Conservation (phyloP, 1,140 invertebrate genomes). For the Thalassaphorura encarpata region DNA sequence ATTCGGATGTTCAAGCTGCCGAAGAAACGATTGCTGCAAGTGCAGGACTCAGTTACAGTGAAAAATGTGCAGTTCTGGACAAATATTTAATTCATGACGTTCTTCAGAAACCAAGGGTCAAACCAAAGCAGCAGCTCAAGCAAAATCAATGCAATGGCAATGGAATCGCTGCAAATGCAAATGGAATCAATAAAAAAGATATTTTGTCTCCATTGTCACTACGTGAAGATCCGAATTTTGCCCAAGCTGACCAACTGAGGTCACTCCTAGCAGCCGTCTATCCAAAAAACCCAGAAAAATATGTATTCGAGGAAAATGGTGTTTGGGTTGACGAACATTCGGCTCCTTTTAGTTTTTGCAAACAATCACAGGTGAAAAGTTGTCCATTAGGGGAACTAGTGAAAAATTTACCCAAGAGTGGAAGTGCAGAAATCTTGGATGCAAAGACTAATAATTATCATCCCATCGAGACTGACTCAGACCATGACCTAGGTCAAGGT, state of each 20-base stretch:
- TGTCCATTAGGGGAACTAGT: constrained; percentile 21
- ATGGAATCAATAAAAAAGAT: too few species aligned
- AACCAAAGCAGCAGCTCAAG: neutral
- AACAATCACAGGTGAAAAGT: constrained; percentile 21
- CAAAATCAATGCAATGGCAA: too few species aligned
- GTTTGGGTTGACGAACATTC: constrained; percentile 31
- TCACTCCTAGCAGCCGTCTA: constrained; percentile 20
- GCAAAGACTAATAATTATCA: neutral
- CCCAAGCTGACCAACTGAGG: constrained; percentile 4
- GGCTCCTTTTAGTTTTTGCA: constrained; percentile 20
- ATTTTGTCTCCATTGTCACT: constrained; percentile 10
- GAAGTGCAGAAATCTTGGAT: neutral
- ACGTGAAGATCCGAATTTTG: constrained; percentile 16
- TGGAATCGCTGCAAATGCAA: too few species aligned
- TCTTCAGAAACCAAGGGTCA: neutral
- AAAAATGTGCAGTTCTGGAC: constrained; percentile 29
- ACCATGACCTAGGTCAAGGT: neutral
- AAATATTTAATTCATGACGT: constrained; percentile 26
- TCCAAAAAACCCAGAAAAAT: constrained; percentile 26
- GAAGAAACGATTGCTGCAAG: constrained; percentile 14
- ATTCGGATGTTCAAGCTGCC: constrained; percentile 23
- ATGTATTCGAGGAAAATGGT: constrained; percentile 25
- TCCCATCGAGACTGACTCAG: neutral
- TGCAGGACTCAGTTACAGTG: constrained; percentile 15
- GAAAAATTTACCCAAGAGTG: constrained; percentile 5